phyloP scores from a whole-genome alignment of 2,888 invertebrate species.

The Noctua janthina region DNA sequence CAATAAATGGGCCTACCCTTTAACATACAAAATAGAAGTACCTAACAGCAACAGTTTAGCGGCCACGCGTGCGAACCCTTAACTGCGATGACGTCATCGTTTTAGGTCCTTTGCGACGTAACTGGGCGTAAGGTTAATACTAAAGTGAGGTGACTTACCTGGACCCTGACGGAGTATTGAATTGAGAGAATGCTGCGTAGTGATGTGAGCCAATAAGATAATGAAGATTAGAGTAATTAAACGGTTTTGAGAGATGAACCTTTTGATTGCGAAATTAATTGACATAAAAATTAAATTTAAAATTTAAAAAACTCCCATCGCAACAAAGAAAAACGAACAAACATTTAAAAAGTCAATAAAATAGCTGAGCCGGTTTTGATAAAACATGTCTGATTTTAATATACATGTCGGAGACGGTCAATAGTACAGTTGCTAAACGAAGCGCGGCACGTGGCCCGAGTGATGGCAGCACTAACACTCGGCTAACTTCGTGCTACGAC shows the following conservation, averaged over 20 bases:
- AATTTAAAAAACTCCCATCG: no score
- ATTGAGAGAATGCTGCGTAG: slow-evolving; percentile 4
- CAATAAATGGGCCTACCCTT: background rate
- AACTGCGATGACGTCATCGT: slow-evolving; percentile 17
- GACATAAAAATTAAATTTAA: no score
- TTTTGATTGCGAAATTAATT: background rate
- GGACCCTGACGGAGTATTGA: slow-evolving; percentile 16
- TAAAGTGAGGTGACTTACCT: slow-evolving; percentile 1
- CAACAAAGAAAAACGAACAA: no score
- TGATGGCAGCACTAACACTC: no score
- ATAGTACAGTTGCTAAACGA: no score
- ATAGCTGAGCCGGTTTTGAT: no score
- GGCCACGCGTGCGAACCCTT: background rate
- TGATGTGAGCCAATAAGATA: slow-evolving; percentile 15
- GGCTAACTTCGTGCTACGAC: no score
- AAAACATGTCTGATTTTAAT: no score
- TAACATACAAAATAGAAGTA: background rate
- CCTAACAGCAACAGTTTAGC: slow-evolving; percentile 9
- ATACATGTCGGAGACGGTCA: no score
- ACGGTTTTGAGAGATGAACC: background rate
- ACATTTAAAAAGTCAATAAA: no score
- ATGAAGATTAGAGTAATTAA: background rate
- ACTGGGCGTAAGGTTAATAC: slow-evolving; percentile 20
- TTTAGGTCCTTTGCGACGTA: background rate
- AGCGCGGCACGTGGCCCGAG: no score